Base-by-base conservation (phyloP, 2,797 vertebrate genomes). In the Cheirogaleus major region DNA sequence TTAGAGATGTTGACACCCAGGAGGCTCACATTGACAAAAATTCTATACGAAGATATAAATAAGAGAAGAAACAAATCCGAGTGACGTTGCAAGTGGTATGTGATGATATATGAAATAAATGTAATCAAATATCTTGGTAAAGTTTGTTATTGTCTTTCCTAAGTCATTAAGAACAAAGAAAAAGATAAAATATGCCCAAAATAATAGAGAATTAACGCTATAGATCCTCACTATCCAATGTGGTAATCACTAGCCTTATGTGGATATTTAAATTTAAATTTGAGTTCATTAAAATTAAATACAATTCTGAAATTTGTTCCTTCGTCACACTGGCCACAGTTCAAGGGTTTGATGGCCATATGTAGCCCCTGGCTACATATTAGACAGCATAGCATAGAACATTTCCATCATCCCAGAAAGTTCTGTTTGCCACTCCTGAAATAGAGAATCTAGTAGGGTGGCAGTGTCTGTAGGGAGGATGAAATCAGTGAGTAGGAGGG, bases 391-490 rank as follows among this genome's bases (percentile, higher is more conserved):
- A 9, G 43, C 38, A 9, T 1, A 65, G 27, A 76, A 76, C 27
- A 32, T 82, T n/a, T 38, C 25, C 52, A 23, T 35, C 0, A 1
- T 50, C 20, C 2, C 35, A 69, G 38, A 67, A 69, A 75, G 32
- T 32, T 59, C 78, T 17, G 7, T 17, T 17, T 38, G 25, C 23
- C 59, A 83, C 6, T 17, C 9, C 35, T n/a, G 23, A 89, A 48
- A 38, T 2, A 67, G 10, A 43, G 52, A 32, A 13, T 8, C 9
- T 48, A 14, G 6, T 0, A 69, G 4, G 27, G 22, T 0, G 18
- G 35, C 78, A 61, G 25, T 1, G 4, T 48, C 13, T 48, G 7
- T 10, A 57, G 2, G 27, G 30, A 69, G 41, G 30, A 27, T 9
- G 41, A 69, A n/a, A 48, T 52, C 50, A 41, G 63, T 25, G 80